Conservation (phyloP, 2,113 vertebrate species). For the Labeo catla region DNA sequence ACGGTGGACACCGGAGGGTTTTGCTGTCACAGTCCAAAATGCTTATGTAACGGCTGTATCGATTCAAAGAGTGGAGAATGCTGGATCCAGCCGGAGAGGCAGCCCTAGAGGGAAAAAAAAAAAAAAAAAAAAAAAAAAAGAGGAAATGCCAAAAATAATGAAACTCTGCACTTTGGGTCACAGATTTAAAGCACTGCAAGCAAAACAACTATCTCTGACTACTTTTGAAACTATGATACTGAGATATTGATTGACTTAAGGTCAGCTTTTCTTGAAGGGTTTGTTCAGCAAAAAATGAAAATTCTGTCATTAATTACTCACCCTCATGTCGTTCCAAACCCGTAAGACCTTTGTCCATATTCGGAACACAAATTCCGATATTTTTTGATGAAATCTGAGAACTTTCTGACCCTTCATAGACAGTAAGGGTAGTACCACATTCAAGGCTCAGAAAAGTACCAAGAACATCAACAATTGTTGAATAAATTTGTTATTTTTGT, state of each 20-base stretch:
- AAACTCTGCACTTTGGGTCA: background rate
- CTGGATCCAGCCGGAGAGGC: slow-evolving; percentile 81
- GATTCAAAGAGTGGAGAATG: slow-evolving; percentile 84
- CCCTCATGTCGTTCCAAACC: no score
- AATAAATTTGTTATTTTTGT: no score
- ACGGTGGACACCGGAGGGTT: slow-evolving; percentile 88
- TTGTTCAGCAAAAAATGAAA: no score
- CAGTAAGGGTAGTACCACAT: no score
- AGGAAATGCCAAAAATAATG: background rate
- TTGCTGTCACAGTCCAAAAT: slow-evolving; percentile 93
- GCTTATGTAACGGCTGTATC: slow-evolving; percentile 92
- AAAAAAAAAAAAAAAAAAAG: background rate
- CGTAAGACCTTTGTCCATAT: no score
- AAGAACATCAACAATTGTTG: no score
- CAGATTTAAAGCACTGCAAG: background rate
- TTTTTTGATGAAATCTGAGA: no score
- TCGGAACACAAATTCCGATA: no score
- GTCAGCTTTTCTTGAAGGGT: background rate
- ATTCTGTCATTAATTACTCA: no score
- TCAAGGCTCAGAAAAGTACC: no score
- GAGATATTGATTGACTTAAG: background rate
- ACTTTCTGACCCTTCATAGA: no score
- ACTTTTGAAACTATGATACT: background rate
- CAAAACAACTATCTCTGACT: background rate
- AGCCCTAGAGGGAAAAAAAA: slow-evolving; percentile 70